These are phyloP conservation scores for Callorhinus ursinus DNA, from an alignment of 2,113 vertebrate genomes.

Conservation along the genomic window DNA sequence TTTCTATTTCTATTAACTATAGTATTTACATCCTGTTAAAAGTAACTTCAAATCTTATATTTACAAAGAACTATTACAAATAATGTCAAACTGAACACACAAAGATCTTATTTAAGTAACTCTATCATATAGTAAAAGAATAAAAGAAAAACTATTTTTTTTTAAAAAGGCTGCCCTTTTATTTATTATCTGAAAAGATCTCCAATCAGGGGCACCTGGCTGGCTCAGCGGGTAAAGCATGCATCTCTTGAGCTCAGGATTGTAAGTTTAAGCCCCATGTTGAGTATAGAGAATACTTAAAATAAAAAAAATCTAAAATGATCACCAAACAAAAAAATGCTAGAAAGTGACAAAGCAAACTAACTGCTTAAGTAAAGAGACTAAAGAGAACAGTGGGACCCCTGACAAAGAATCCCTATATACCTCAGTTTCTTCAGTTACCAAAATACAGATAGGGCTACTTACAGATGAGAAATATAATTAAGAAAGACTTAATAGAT, in stretches of 20 bases:
- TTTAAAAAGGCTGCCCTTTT: not conserved
- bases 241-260: not conserved
- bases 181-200: not conserved
- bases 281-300: not conserved
- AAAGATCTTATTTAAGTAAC: not conserved
- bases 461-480: not conserved
- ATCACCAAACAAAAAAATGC: not conserved
- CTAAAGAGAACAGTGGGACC: not conserved
- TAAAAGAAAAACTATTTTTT: not conserved
- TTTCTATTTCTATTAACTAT: conserved; percentile 12
- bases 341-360: not conserved
- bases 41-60: not conserved
- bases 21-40: conserved; percentile 11
- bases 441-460: not conserved
- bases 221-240: not conserved
- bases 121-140: not conserved
- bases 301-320: not conserved
- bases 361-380: not conserved
- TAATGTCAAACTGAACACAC: not conserved
- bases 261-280: not conserved
- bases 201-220: not conserved
- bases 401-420: not conserved
- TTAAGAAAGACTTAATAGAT: not conserved
- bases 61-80: conserved; percentile 28
- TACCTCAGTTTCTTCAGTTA: not conserved